Base-by-base conservation (phyloP, 2,888 invertebrate species). In the Xestobium rufovillosum region DNA sequence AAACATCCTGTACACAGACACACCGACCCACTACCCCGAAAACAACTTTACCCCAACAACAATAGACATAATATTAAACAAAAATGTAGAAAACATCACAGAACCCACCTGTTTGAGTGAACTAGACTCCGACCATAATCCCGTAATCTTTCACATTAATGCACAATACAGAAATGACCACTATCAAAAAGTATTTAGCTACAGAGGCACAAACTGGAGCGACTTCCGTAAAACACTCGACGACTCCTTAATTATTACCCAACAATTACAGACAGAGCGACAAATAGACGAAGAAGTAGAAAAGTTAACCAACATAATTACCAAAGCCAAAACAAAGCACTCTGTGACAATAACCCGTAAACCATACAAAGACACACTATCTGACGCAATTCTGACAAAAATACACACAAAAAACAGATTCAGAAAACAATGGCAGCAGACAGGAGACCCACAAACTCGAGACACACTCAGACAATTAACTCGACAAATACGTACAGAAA, bases 121-220 rank as follows among this genome's bases (percentile, higher is more conserved):
- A 15, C 32, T 37, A 2, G 9, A 19, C 1, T 32, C 37, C 1
- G 31, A 37, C 12, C 37, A 26, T 13, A n/a, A n/a, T n/a, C n/a
- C n/a, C n/a, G n/a, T n/a, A n/a, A n/a, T n/a, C n/a, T n/a, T n/a
- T n/a, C n/a, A 33, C n/a, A n/a, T n/a, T n/a, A n/a, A n/a, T n/a
- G n/a, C n/a, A n/a, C 26, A 3, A 38, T 12, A 38, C 33, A 4
- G 14, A 38, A 13, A 33, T 32, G 38, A 10, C 14, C 11, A 17
- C 3, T 8, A 33, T 26, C 14, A 25, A 27, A 26, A 4, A 33
- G 12, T 9, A 26, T 2, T n/a, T 38, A 26, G 16, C 15, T 11
- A 26, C 9, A 6, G 16, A 14, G 14, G 9, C 28, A 4, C 9
- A 12, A 4, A 38, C 33, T 1, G 33, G n/a, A n/a, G n/a, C n/a